A percentile compares a stretch with the other conserved stretches of the same genome.
Conservation (phyloP, 2,797 vertebrate species). For the Anabas testudineus region DNA sequence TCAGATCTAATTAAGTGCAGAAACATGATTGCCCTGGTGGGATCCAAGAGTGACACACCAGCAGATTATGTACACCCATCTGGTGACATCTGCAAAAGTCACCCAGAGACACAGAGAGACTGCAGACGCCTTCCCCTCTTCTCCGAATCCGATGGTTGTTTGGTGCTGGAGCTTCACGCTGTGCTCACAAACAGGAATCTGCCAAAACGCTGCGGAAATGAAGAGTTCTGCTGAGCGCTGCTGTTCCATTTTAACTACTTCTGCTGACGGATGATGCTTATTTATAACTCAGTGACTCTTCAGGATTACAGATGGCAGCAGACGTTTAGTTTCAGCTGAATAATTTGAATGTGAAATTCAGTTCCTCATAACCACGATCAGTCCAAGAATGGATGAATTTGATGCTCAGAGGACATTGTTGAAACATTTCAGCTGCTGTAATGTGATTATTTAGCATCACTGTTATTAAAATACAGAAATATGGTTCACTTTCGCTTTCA, state of each 20-base stretch:
- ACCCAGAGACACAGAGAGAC: conserved; percentile 39
- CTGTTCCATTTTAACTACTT: conserved; percentile 10
- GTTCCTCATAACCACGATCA: no score
- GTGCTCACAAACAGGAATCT: not conserved
- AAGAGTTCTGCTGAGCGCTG: conserved; percentile 6
- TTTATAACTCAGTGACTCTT: conserved; percentile 6
- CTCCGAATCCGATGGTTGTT: not conserved
- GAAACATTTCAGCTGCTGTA: no score
- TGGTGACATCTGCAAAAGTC: conserved; percentile 56
- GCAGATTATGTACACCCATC: conserved; percentile 49
- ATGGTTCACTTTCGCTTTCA: no score
- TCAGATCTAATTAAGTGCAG: conserved; percentile 71
- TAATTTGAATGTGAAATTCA: no score
- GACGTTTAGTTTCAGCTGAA: no score
- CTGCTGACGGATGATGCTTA: not conserved
- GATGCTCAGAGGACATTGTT: no score
- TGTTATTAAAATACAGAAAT: no score
- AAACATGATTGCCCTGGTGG: conserved; percentile 45
- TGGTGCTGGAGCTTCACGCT: not conserved
- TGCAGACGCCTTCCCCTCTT: conserved; percentile 42
- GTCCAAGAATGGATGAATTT: no score
- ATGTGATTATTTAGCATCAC: no score
- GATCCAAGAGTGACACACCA: conserved; percentile 67
- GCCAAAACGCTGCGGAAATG: not conserved
- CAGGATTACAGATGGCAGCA: not conserved